phyloP scores from a whole-genome alignment of 2,113 vertebrate species.

The Semicossyphus pulcher region DNA sequence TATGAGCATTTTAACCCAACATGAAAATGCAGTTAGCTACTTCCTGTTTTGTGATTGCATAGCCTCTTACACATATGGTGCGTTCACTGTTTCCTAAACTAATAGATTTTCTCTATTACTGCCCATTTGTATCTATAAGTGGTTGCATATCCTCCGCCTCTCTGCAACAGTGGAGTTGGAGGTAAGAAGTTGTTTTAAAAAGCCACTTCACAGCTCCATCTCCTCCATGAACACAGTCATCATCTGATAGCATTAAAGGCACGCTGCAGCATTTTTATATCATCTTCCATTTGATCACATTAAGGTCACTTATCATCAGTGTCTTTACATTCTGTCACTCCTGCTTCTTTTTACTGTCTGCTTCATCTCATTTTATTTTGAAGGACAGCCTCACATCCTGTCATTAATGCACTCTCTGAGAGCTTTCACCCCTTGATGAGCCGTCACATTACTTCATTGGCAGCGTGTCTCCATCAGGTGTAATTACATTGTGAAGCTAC shows the following conservation, averaged over 20 bases:
- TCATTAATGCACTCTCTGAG: slow-evolving; percentile 53
- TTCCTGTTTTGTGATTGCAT: background rate
- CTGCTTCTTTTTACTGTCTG: slow-evolving; percentile 3
- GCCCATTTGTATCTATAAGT: slow-evolving; percentile 71
- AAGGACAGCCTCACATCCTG: slow-evolving; percentile 43
- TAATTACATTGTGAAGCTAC: slow-evolving; percentile 57
- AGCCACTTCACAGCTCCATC: slow-evolving; percentile 27
- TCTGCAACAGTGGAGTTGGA: slow-evolving; percentile 82
- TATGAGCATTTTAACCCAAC: background rate
- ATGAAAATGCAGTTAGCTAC: background rate
- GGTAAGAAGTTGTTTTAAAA: slow-evolving; percentile 74
- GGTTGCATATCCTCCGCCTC: slow-evolving; percentile 82
- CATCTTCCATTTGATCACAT: slow-evolving; percentile 22
- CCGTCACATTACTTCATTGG: slow-evolving; percentile 56
- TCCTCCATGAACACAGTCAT: slow-evolving; percentile 7
- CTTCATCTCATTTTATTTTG: slow-evolving; percentile 44
- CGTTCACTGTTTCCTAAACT: slow-evolving; percentile 18
- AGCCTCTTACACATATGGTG: slow-evolving; percentile 5
- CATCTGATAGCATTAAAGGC: slow-evolving; percentile 35
- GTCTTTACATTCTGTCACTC: slow-evolving; percentile 35
- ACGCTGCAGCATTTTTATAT: slow-evolving; percentile 34
- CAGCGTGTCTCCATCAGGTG: slow-evolving; percentile 58
- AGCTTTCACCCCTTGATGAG: slow-evolving; percentile 68
- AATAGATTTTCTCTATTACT: slow-evolving; percentile 56
- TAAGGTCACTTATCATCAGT: slow-evolving; percentile 18